Conservation (phyloP, 1,140 invertebrate genomes). For the Caenorhabditis remanei region DNA sequence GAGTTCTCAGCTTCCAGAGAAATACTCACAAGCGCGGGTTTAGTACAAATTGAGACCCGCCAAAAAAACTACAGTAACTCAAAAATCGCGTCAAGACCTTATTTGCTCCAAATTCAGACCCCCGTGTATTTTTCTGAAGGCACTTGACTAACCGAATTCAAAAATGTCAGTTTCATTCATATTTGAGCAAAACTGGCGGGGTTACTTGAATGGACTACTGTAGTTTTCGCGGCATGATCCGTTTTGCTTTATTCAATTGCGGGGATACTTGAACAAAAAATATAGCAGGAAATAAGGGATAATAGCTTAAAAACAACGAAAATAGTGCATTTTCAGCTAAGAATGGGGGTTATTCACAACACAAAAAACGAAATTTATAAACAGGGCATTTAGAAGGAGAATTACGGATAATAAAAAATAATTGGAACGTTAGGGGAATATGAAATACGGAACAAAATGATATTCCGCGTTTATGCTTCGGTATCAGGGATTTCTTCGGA, state of each 20-base stretch:
- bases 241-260: slow-evolving; percentile 12
- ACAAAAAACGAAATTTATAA: neutral
- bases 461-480: neutral
- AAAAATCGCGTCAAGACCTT: neutral
- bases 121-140: neutral
- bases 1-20: too few relatives aligned
- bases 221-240: too few relatives aligned
- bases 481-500: neutral
- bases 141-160: neutral
- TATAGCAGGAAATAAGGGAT: neutral
- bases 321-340: neutral
- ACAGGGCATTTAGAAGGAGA: neutral
- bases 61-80: too few relatives aligned
- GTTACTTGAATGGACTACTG: too few relatives aligned
- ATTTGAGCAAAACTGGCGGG: too few relatives aligned
- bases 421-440: neutral
- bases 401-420: neutral
- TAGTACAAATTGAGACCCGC: too few relatives aligned
- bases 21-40: too few relatives aligned
- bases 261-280: neutral
- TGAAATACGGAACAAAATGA: neutral
- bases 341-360: neutral
- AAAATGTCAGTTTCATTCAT: too few relatives aligned
- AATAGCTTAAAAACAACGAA: neutral
- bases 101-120: neutral